A percentile compares a stretch with the other conserved stretches of the same genome.
Evolutionary conservation across 2,113 vertebrate genomes (phyloP).

Genomic region (Jaculus jaculus): DNA sequence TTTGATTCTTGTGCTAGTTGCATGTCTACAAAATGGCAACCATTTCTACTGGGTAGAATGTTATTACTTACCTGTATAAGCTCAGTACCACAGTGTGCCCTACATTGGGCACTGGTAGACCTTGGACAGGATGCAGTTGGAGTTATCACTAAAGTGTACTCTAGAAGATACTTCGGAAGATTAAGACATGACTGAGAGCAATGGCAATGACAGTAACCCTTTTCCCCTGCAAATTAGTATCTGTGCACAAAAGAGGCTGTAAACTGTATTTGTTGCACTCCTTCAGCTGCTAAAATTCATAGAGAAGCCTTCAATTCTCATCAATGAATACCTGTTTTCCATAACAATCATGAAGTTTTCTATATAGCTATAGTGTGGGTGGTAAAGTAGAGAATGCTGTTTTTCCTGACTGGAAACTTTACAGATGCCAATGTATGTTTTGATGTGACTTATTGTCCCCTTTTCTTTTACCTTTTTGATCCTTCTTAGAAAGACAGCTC

Average conservation of each 20-base stretch:
- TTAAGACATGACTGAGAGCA: neutral
- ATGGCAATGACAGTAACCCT: neutral
- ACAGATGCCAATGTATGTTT: neutral
- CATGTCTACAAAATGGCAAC: neutral
- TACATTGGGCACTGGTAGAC: neutral
- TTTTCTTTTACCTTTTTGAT: neutral
- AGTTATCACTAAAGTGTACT: neutral
- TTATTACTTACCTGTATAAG: neutral
- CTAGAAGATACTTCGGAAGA: neutral
- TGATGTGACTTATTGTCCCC: neutral
- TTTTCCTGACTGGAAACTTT: neutral
- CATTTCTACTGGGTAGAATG: neutral
- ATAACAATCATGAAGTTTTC: neutral
- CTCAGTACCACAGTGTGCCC: neutral
- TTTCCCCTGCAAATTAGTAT: neutral
- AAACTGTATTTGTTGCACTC: neutral
- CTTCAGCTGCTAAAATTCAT: constrained; percentile 3
- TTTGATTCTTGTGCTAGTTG: constrained; percentile 6
- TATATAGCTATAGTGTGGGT: neutral
- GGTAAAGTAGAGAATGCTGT: neutral
- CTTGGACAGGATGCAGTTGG: neutral
- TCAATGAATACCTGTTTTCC: neutral
- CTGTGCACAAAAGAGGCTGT: constrained; percentile 22
- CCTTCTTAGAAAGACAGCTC: neutral
- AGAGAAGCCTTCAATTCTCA: constrained; percentile 24